Conservation (phyloP, 2,113 vertebrate genomes). For the Cyprinodon tularosa region DNA sequence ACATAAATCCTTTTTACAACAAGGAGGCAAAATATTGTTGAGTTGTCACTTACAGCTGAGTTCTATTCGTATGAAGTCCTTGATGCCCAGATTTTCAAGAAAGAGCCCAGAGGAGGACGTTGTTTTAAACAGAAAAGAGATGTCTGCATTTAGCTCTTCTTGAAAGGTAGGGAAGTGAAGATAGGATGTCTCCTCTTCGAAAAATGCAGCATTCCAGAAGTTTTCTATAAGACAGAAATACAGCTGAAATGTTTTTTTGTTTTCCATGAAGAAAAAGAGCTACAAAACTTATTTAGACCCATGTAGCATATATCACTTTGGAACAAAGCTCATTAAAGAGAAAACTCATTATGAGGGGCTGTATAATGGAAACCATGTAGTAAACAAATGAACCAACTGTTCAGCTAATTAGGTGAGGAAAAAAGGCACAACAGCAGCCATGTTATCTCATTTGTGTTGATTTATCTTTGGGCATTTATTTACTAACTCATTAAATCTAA, state of each 20-base stretch:
- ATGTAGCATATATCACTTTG: constrained; percentile 17
- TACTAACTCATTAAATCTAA: constrained; percentile 37
- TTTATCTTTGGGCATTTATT: constrained; percentile 45
- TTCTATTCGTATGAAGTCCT: constrained; percentile 95
- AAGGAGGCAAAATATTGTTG: background rate
- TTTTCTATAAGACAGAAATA: constrained; percentile 76
- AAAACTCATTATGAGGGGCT: constrained; percentile 47
- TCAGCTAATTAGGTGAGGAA: constrained; percentile 60
- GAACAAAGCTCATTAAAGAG: constrained; percentile 39
- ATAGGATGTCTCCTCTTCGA: constrained; percentile 92
- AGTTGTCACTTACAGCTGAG: constrained; percentile 87
- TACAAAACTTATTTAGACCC: constrained; percentile 1
- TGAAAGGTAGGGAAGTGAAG: constrained; percentile 98
- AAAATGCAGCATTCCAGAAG: constrained; percentile 96
- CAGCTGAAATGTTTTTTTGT: background rate
- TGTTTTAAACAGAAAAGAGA: constrained; percentile 97
- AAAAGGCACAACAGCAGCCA: constrained; percentile 43
- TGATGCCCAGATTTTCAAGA: constrained; percentile 96
- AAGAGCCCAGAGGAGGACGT: constrained; percentile 91
- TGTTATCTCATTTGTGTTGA: constrained; percentile 52
- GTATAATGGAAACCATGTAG: constrained; percentile 41
- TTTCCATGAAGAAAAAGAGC: background rate
- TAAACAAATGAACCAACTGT: constrained; percentile 67
- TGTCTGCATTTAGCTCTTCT: constrained; percentile 92
- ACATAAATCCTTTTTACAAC: background rate